Evolutionary conservation across 2,113 vertebrate species (phyloP).

Genomic region (Cololabis saira): DNA sequence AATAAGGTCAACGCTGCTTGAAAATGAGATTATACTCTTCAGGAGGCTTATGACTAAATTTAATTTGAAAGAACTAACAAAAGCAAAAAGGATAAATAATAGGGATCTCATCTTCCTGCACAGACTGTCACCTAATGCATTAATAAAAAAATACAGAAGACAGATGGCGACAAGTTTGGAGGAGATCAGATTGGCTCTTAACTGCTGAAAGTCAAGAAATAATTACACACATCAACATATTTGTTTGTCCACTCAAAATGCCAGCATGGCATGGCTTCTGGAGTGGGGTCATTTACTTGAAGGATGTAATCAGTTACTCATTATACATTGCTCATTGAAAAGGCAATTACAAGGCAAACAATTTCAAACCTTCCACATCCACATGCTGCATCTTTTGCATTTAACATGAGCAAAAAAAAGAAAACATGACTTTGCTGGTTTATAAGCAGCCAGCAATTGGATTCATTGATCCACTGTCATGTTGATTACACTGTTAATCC

Average conservation of each 20-base stretch:
- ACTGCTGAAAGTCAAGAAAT: slow-evolving; percentile 6
- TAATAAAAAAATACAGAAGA: background rate
- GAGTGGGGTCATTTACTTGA: background rate
- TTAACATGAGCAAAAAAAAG: background rate
- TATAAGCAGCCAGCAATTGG: slow-evolving; percentile 1
- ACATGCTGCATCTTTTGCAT: slow-evolving; percentile 1
- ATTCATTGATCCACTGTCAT: slow-evolving; percentile 14
- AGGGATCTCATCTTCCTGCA: background rate
- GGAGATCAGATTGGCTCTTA: slow-evolving; percentile 6
- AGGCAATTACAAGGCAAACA: slow-evolving; percentile 8
- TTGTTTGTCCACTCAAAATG: slow-evolving; percentile 7
- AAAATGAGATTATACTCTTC: slow-evolving; percentile 4
- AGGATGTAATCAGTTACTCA: slow-evolving; percentile 7
- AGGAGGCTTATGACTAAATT: background rate
- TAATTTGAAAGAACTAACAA: background rate
- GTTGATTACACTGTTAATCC: slow-evolving; percentile 11
- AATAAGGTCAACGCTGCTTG: background rate
- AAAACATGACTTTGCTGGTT: slow-evolving; percentile 10
- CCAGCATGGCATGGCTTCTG: background rate
- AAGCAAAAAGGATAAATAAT: slow-evolving; percentile 5
- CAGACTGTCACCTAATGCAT: background rate
- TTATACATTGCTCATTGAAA: background rate
- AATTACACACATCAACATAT: slow-evolving; percentile 5
- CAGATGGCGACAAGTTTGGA: background rate
- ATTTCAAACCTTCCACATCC: background rate